Conservation (phyloP, 2,888 invertebrate species). For the Cephus nigrinus region DNA sequence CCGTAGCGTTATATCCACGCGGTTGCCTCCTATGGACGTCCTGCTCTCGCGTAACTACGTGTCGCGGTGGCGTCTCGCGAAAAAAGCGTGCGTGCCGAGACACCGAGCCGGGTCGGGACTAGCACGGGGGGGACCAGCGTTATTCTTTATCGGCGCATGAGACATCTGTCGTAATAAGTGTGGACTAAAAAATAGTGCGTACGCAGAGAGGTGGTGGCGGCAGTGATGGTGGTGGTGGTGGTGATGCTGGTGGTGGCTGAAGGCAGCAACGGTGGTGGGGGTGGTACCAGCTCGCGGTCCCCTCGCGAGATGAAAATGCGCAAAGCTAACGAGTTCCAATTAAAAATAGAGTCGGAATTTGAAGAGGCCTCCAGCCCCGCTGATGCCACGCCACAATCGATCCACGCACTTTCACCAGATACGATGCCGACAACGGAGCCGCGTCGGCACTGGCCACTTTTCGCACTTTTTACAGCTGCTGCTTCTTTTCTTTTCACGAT, state of each 20-base stretch:
- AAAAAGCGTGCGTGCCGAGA: slow-evolving; percentile 16
- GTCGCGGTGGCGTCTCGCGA: not conserved
- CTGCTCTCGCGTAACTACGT: no score
- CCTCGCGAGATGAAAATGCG: slow-evolving; percentile 72
- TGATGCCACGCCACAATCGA: slow-evolving; percentile 7
- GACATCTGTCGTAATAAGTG: slow-evolving; percentile 76
- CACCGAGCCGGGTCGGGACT: slow-evolving; percentile 51
- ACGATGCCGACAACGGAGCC: no score
- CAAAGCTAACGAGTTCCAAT: slow-evolving; percentile 72
- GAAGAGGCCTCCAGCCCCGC: slow-evolving; percentile 22
- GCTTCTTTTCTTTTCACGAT: no score
- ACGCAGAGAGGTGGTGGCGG: slow-evolving; percentile 55
- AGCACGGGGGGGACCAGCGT: slow-evolving; percentile 37
- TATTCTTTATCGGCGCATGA: slow-evolving; percentile 69
- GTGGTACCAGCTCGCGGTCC: slow-evolving; percentile 21
- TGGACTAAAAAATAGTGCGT: slow-evolving; percentile 76
- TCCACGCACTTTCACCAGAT: slow-evolving; percentile 1
- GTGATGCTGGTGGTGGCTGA: slow-evolving; percentile 12
- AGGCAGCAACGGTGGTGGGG: slow-evolving; percentile 13
- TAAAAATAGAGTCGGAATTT: slow-evolving; percentile 68
- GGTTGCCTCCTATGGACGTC: no score
- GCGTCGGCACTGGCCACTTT: no score
- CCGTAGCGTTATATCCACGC: no score
- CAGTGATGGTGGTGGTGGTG: slow-evolving; percentile 23
- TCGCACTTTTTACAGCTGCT: no score